Percentiles rank a stretch among this genome's conserved stretches.
Evolutionary conservation across 2,113 vertebrate species (phyloP).

Genomic region (Tylochromis polylepis): DNA sequence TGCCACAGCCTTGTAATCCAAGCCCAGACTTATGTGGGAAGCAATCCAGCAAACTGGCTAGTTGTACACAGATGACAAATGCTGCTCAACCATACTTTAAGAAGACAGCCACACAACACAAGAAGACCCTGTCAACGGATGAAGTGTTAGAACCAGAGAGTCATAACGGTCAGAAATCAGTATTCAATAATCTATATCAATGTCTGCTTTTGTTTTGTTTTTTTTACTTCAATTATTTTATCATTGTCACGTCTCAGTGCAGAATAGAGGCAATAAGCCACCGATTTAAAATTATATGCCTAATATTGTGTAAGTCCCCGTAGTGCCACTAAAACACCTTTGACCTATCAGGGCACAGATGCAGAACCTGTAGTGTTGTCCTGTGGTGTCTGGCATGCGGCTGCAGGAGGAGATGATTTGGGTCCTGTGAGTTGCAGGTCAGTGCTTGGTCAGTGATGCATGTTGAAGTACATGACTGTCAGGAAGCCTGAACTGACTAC

Average conservation of each 20-base stretch:
- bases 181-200: not conserved
- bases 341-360: not conserved
- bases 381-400: not conserved
- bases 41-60: conserved; percentile 39
- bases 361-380: not conserved
- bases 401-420: not conserved
- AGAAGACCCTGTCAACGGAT: not conserved
- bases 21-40: conserved; percentile 26
- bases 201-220: not conserved
- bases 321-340: not conserved
- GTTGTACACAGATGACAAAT: not conserved
- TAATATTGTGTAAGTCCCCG: not conserved
- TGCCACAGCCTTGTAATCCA: conserved; percentile 48
- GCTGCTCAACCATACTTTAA: not conserved
- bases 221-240: not conserved
- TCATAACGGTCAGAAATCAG: not conserved
- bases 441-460: not conserved
- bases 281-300: not conserved
- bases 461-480: not conserved
- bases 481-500: not conserved
- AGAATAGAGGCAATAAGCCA: not conserved
- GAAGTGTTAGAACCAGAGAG: not conserved
- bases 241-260: not conserved
- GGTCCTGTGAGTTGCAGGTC: not conserved
- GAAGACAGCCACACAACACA: not conserved